Percentiles rank a stretch among this genome's conserved stretches.
Evolutionary conservation across 2,888 invertebrate species (phyloP).

Genomic region (Mythimna loreyi): DNA sequence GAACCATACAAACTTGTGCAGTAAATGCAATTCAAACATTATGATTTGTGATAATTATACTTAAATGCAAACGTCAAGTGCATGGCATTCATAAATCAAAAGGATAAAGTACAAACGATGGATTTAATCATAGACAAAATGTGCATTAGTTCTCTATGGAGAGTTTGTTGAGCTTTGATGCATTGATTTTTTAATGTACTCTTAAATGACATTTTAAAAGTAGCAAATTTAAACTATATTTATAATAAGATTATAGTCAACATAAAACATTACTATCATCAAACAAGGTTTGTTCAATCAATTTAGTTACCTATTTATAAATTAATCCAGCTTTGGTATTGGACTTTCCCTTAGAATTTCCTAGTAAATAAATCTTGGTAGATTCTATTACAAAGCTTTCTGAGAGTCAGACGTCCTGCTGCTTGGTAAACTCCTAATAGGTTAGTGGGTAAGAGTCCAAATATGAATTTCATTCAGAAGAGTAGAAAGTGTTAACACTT

Average conservation of each 20-base stretch:
- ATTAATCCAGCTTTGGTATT: neutral
- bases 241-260: neutral
- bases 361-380: neutral
- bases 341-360: neutral
- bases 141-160: constrained; percentile 40
- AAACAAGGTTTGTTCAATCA: too few species aligned
- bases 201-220: neutral
- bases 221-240: neutral
- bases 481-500: constrained; percentile 39
- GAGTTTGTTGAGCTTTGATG: constrained; percentile 33
- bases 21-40: constrained; percentile 76
- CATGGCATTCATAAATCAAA: constrained; percentile 71
- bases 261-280: neutral
- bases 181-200: constrained; percentile 11
- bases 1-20: constrained; percentile 67
- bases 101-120: constrained; percentile 65
- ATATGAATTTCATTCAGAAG: constrained; percentile 7
- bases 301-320: neutral
- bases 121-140: constrained; percentile 61
- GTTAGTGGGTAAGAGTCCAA: constrained; percentile 6
- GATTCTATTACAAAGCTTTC: neutral
- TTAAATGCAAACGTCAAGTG: constrained; percentile 76
- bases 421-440: constrained; percentile 9
- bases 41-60: constrained; percentile 84
- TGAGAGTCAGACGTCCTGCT: constrained; percentile 2